Base-by-base conservation (phyloP, 1,140 invertebrate species). In the Temnothorax nylanderi region DNA sequence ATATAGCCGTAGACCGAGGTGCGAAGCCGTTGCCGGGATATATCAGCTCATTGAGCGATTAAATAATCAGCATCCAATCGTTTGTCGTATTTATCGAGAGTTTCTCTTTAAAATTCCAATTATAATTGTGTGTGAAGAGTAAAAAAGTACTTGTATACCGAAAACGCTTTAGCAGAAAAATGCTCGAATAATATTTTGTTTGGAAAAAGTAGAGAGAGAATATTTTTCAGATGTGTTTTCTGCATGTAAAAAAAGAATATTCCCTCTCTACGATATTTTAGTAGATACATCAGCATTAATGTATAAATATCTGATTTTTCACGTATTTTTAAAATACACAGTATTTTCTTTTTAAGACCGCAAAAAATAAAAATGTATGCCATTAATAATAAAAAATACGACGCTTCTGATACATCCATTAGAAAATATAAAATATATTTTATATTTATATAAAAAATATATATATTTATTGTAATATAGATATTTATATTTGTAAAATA, bases 1-100 rank as follows among this genome's bases (percentile, higher is more conserved):
- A 84, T 84, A 75, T 34, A 75, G 41, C 80, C 37, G 67, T 37
- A 60, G 54, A 60, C 72, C 67, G 80, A 82, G 80, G 54, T 74
- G 80, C 41, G 67, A 74, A 82, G 37, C 13, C 13, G 16, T 37
- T 78, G 32, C 65, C 18, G 44, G 60, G 26, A 41, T 81, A 81
- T 60, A 49, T 78, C 76, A 78, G 18, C 58, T 64, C 37, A 44
- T 44, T 44, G 10, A 64, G 7, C 34, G 47, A 26, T 69, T 72
- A 71, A 81, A 56, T 71, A 81, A 72, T 80, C 18, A 34, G 6
- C 58, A 34, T 34, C 16, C 41, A 6, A 64, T 32, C 16, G 6
- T 5, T 49, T 49, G 6, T 51, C 11, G 3, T 49, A 7, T 51
- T n/a, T 16, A 1, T 21, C 5, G 60, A 47, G 44, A 21, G 10